Conservation (phyloP, 2,797 vertebrate genomes). For the Fundulus diaphanus region DNA sequence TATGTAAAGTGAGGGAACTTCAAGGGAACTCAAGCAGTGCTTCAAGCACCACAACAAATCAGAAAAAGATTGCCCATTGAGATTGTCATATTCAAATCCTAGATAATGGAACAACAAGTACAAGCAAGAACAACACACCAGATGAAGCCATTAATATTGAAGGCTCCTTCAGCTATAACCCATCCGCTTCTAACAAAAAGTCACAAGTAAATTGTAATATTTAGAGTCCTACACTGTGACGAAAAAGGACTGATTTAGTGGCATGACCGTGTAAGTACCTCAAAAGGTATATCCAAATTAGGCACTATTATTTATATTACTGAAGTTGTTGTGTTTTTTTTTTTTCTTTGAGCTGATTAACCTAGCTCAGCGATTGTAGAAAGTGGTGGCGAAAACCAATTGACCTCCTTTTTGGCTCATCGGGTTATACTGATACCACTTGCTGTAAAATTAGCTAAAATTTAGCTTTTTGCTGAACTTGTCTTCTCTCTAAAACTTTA, state of each 20-base stretch:
- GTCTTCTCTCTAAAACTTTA: too few species aligned
- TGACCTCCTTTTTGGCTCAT: too few species aligned
- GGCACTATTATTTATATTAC: neutral
- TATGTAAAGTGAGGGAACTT: neutral
- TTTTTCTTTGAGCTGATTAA: too few species aligned
- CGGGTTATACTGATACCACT: too few species aligned
- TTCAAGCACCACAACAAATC: neutral
- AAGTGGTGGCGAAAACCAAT: too few species aligned
- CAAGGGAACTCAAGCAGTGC: neutral
- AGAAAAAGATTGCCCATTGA: neutral
- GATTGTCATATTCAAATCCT: neutral
- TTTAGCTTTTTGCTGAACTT: too few species aligned
- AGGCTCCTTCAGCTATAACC: neutral
- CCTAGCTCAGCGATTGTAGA: too few species aligned
- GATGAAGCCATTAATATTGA: neutral
- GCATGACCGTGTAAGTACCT: neutral
- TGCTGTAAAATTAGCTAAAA: too few species aligned
- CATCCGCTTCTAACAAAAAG: neutral
- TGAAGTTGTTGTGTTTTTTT: too few species aligned
- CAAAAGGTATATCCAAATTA: neutral
- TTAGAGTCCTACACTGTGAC: neutral
- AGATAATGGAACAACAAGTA: neutral
- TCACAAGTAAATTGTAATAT: neutral
- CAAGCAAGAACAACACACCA: neutral
- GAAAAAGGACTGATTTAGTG: neutral